Conservation (phyloP, 2,113 vertebrate genomes). For the Myocastor coypus region DNA sequence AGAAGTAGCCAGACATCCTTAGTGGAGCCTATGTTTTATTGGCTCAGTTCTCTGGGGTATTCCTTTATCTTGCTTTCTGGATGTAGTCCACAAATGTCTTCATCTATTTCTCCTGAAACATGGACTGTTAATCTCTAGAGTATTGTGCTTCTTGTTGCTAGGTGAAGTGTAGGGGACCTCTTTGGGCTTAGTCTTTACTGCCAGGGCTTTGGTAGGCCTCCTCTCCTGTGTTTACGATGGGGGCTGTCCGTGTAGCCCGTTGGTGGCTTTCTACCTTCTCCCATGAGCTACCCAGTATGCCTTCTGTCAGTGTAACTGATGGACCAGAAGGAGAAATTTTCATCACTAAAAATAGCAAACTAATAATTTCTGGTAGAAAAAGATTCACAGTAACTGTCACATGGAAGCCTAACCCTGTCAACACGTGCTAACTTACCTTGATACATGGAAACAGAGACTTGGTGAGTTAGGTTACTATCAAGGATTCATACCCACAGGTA, state of each 20-base stretch:
- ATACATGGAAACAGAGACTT: neutral
- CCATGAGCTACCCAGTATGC: neutral
- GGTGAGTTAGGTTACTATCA: constrained; percentile 11
- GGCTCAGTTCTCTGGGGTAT: constrained; percentile 24
- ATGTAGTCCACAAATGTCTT: constrained; percentile 42
- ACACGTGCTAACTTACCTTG: neutral
- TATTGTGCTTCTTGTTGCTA: constrained; percentile 41
- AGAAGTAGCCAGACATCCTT: constrained; percentile 36
- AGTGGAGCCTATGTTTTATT: constrained; percentile 22
- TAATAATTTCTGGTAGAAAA: neutral
- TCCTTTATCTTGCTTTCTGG: constrained; percentile 53
- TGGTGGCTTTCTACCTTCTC: neutral
- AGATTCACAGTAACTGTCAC: neutral
- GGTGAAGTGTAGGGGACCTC: neutral
- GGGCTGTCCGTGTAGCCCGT: neutral
- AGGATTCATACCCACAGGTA: neutral
- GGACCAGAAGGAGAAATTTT: neutral
- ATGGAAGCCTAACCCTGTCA: neutral
- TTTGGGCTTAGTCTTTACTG: neutral
- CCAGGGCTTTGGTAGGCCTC: neutral
- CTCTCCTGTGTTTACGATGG: neutral
- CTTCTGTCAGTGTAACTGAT: neutral
- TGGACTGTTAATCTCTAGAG: neutral
- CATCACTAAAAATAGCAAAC: neutral
- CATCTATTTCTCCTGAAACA: constrained; percentile 53